These are phyloP conservation scores for Podarcis raffonei DNA, from an alignment of 2,113 vertebrate species.

Conservation along the genomic window DNA sequence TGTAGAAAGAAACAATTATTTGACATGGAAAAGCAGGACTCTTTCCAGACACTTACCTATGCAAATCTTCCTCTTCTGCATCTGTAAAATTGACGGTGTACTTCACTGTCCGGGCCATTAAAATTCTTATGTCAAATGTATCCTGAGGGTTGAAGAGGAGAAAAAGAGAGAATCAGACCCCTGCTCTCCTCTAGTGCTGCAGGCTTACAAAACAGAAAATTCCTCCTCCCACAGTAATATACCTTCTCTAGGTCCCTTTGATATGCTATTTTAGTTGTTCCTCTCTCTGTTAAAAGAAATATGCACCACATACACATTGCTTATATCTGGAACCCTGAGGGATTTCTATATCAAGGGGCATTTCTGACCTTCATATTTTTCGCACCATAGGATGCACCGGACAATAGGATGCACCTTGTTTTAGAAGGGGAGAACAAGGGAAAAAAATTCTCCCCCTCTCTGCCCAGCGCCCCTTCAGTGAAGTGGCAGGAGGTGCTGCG, in stretches of 20 bases:
- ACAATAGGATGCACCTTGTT: too few relatives aligned
- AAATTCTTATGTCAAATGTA: conserved; percentile 81
- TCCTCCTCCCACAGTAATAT: not conserved
- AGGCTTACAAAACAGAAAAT: not conserved
- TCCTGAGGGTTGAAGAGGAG: conserved; percentile 65
- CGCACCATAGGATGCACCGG: too few relatives aligned
- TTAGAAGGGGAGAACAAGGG: too few relatives aligned
- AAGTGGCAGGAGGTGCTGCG: too few relatives aligned
- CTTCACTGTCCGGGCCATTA: conserved; percentile 82
- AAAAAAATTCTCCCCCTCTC: too few relatives aligned
- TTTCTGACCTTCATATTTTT: not conserved
- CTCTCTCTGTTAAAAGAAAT: not conserved
- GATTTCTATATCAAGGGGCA: not conserved
- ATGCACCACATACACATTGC: not conserved
- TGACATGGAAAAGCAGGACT: not conserved
- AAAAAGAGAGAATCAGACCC: not conserved
- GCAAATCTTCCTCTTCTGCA: conserved; percentile 77
- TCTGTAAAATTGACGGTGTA: conserved; percentile 81
- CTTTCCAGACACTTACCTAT: conserved; percentile 61
- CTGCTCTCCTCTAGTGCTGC: conserved; percentile 1
- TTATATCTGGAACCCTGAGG: not conserved
- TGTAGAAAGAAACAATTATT: not conserved
- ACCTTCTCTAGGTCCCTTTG: not conserved
- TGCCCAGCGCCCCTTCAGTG: too few relatives aligned
- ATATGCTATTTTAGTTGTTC: not conserved